Percentiles rank a stretch among this genome's conserved stretches.
These are phyloP conservation scores for Darevskia mixta DNA, from an alignment of 2,797 vertebrate species.

Conservation along the genomic window DNA sequence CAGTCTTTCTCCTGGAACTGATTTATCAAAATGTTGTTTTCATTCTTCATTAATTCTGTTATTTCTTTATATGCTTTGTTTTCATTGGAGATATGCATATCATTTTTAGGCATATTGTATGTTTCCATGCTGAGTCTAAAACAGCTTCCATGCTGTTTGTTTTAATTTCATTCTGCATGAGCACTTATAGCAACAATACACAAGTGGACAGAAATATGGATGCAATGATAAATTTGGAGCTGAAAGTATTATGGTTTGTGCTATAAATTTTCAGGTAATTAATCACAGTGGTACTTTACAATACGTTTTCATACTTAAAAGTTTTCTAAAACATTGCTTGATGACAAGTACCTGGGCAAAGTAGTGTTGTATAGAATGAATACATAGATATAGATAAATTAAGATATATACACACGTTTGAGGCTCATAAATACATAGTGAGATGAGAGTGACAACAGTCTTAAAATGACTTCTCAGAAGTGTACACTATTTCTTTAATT, in stretches of 20 bases:
- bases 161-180: conserved; percentile 44
- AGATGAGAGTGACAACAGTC: neutral
- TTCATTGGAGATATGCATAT: conserved; percentile 10
- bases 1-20: neutral
- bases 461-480: neutral
- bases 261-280: conserved; percentile 16
- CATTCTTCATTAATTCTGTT: neutral
- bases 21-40: conserved; percentile 21
- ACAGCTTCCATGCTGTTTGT: conserved; percentile 38
- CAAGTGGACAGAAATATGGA: conserved; percentile 8
- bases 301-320: neutral
- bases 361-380: neutral
- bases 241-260: conserved; percentile 8
- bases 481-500: neutral
- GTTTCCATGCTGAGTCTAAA: conserved; percentile 29
- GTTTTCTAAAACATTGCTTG: neutral
- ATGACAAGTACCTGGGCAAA: neutral
- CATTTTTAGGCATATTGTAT: conserved; percentile 19
- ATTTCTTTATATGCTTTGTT: conserved; percentile 15
- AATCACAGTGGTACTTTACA: conserved; percentile 16
- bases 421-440: neutral
- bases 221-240: conserved; percentile 13
- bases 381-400: too few species aligned
- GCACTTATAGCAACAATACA: neutral
- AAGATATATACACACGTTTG: neutral